Conservation (phyloP, 2,113 vertebrate genomes). For the Limanda limanda region DNA sequence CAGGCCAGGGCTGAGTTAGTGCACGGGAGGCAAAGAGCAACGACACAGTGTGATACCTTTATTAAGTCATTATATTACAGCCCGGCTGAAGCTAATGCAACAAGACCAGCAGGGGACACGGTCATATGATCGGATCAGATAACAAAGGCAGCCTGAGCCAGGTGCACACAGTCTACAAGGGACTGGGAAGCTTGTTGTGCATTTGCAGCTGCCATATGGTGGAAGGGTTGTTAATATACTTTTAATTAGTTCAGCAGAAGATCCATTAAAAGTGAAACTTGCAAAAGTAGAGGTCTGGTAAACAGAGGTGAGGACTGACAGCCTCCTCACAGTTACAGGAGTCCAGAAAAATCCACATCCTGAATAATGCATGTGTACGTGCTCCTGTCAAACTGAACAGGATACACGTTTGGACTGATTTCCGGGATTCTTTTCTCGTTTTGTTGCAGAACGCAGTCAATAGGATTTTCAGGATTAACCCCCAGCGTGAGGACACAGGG, state of each 20-base stretch:
- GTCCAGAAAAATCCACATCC: constrained; percentile 36
- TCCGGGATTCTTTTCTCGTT: constrained; percentile 38
- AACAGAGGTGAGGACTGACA: constrained; percentile 2
- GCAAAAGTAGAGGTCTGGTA: neutral
- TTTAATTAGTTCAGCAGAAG: constrained; percentile 25
- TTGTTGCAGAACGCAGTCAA: constrained; percentile 28
- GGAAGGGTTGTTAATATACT: constrained; percentile 8
- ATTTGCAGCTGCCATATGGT: constrained; percentile 18
- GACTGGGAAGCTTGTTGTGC: neutral
- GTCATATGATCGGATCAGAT: constrained; percentile 42
- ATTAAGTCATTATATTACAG: constrained; percentile 58
- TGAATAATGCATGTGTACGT: neutral
- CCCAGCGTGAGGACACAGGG: neutral
- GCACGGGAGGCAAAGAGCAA: constrained; percentile 20
- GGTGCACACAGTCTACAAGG: constrained; percentile 6
- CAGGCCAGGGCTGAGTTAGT: constrained; percentile 24
- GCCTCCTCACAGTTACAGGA: constrained; percentile 4
- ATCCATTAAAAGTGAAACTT: constrained; percentile 29
- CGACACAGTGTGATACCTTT: constrained; percentile 41
- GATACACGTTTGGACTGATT: neutral
- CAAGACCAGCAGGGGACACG: constrained; percentile 24
- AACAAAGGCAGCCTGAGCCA: constrained; percentile 23
- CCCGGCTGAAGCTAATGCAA: constrained; percentile 29
- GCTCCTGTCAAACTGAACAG: constrained; percentile 7
- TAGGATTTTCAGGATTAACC: constrained; percentile 42